Evolutionary conservation across 2,797 vertebrate genomes (phyloP).

Genomic region (Macropodus opercularis): DNA sequence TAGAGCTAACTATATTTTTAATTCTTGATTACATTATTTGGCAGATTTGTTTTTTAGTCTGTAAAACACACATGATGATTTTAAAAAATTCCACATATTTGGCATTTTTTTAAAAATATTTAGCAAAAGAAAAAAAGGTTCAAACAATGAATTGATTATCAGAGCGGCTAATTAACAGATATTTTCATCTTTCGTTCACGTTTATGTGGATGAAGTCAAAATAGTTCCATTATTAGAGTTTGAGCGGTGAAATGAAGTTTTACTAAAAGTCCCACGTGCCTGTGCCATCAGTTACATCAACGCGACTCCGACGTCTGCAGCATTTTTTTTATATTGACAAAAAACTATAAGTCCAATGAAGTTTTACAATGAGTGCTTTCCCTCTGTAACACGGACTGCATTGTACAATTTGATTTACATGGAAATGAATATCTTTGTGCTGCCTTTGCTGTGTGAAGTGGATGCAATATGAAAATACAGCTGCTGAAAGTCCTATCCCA

Average conservation of each 20-base stretch:
- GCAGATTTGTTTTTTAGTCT: not conserved
- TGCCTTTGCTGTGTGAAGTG: constrained; percentile 31
- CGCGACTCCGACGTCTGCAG: constrained; percentile 45
- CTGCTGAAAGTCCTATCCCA: constrained; percentile 31
- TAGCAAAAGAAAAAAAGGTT: not conserved
- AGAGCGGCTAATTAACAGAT: not conserved
- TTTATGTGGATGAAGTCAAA: too few relatives aligned
- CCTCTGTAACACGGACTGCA: constrained; percentile 38
- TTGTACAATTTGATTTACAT: constrained; percentile 66
- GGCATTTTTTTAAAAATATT: not conserved
- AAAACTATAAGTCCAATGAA: constrained; percentile 53
- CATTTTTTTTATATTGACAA: constrained; percentile 44
- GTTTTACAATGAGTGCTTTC: constrained; percentile 63
- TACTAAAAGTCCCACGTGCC: constrained; percentile 47
- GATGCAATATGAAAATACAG: constrained; percentile 49
- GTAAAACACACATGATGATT: too few relatives aligned
- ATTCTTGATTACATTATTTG: not conserved
- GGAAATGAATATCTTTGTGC: constrained; percentile 37
- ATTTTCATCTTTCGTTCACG: not conserved
- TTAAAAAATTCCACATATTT: too few relatives aligned
- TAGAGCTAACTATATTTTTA: not conserved
- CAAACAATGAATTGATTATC: not conserved
- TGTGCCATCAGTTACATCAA: constrained; percentile 54
- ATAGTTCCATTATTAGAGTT: too few relatives aligned
- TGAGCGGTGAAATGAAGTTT: constrained; percentile 28